Base-by-base conservation (phyloP, 2,888 invertebrate genomes). In the Yponomeuta plumbellus region DNA sequence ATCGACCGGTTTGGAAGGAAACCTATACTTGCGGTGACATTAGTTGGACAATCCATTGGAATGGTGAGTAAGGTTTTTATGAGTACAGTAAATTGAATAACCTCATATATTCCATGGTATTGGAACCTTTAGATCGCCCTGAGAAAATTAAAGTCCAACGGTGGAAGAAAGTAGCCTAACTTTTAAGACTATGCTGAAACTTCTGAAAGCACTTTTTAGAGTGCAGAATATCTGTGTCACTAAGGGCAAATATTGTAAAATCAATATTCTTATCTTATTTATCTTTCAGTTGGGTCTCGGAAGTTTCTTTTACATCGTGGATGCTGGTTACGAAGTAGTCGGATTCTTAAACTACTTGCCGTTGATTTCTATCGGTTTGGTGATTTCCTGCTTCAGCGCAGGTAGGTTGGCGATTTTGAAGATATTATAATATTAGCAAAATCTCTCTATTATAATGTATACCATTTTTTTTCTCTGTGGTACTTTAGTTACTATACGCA, bases 271-370 rank as follows among this genome's bases (percentile, higher is more conserved):
- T 11, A 59, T 59, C 44, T 17, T 52, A 21, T 69, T 65, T 58
- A 52, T n/a, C 80, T 80, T 66, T 34, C 77, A 86, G 86, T 11
- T 81, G 1, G 84, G 85, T 2, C 72, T 86, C 13, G 85, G 85
- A 1, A 56, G 71, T 3, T 86, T 85, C 72, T 86, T 85, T 72
- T 78, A 77, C 63, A 61, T 84, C 0, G 75, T 72, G 13, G 75
- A 75, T 63, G 52, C 66, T 11, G 70, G 68, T 0, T 69, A 68
- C 2, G 63, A 68, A 1, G 69, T 81, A 0, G 71, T 72, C 1
- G 87, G 85, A 0, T 73, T 81, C 61, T 68, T 85, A 68, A 85
- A 88, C 70, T 88, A 78, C 57, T 66, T 88, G 2, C 88, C 88
- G 0, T 71, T 88, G 0, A 70, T 80, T 17, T 88, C 86, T 0